phyloP scores from a whole-genome alignment of 1,140 invertebrate genomes.

The Pteromalus puparum region DNA sequence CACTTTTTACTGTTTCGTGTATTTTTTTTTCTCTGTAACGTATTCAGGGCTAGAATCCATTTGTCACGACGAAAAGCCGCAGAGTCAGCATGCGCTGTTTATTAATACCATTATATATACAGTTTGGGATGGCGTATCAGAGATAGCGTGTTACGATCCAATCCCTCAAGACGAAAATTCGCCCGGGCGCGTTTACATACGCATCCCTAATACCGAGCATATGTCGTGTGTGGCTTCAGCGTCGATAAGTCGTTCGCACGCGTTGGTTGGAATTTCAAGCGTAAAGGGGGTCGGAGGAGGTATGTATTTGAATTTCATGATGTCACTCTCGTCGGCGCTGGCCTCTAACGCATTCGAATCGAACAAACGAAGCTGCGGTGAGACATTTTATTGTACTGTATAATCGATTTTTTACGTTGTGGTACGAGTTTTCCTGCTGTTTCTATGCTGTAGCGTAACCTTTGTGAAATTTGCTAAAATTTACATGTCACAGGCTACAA shows the following conservation, averaged over 20 bases:
- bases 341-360: slow-evolving; percentile 1
- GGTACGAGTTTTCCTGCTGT: not conserved
- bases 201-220: slow-evolving; percentile 8
- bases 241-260: not conserved
- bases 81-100: not conserved
- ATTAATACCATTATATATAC: not conserved
- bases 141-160: not conserved
- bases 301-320: slow-evolving; percentile 50
- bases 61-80: not conserved
- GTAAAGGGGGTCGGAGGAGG: slow-evolving; percentile 5
- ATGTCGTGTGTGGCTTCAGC: not conserved
- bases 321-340: slow-evolving; percentile 14
- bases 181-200: not conserved
- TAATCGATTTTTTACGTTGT: slow-evolving; percentile 1
- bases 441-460: too few relatives aligned
- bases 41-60: not conserved
- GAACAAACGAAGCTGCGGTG: not conserved
- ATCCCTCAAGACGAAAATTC: not conserved
- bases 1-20: not conserved
- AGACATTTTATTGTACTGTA: slow-evolving; percentile 25
- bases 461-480: too few relatives aligned
- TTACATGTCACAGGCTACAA: too few relatives aligned
- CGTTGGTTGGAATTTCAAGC: slow-evolving; percentile 20
- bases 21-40: not conserved
- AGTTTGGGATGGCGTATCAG: not conserved